These are phyloP conservation scores for Labroides dimidiatus DNA, from an alignment of 2,797 vertebrate species.

Conservation along the genomic window DNA sequence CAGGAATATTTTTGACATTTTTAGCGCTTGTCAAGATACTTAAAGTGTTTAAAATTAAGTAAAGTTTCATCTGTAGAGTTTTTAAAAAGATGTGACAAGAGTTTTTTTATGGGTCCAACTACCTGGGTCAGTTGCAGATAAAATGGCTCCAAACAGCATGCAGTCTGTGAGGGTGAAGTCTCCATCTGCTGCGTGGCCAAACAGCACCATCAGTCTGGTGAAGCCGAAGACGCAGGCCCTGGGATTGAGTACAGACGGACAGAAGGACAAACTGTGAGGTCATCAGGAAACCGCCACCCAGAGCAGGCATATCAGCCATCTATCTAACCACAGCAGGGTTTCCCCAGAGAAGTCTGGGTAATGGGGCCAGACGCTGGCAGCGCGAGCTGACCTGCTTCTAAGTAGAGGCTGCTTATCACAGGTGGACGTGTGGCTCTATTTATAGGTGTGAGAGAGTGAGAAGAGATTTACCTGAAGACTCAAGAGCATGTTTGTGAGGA, in stretches of 20 bases:
- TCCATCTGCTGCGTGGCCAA: slow-evolving; percentile 76
- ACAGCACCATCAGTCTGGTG: slow-evolving; percentile 84
- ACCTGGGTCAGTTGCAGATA: slow-evolving; percentile 92
- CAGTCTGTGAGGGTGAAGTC: slow-evolving; percentile 89
- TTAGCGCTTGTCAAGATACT: not conserved
- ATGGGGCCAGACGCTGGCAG: slow-evolving; percentile 64
- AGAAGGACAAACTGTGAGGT: slow-evolving; percentile 65
- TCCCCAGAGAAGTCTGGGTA: slow-evolving; percentile 61
- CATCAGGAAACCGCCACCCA: slow-evolving; percentile 50
- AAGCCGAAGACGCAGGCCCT: slow-evolving; percentile 89
- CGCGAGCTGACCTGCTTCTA: slow-evolving; percentile 66
- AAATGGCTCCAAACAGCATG: slow-evolving; percentile 89
- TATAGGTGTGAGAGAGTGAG: slow-evolving; percentile 4
- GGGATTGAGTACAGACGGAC: slow-evolving; percentile 66
- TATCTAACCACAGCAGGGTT: slow-evolving; percentile 59
- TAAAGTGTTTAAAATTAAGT: not conserved
- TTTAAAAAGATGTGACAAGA: not conserved
- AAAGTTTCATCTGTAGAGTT: not conserved
- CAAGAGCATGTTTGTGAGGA: slow-evolving; percentile 19
- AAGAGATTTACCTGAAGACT: slow-evolving; percentile 5
- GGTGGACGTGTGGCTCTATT: slow-evolving; percentile 32
- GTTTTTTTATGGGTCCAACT: slow-evolving; percentile 44
- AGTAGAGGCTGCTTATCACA: slow-evolving; percentile 41
- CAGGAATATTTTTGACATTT: not conserved
- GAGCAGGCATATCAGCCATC: slow-evolving; percentile 56